Conservation (phyloP, 2,888 invertebrate species). For the Dione vanillae region DNA sequence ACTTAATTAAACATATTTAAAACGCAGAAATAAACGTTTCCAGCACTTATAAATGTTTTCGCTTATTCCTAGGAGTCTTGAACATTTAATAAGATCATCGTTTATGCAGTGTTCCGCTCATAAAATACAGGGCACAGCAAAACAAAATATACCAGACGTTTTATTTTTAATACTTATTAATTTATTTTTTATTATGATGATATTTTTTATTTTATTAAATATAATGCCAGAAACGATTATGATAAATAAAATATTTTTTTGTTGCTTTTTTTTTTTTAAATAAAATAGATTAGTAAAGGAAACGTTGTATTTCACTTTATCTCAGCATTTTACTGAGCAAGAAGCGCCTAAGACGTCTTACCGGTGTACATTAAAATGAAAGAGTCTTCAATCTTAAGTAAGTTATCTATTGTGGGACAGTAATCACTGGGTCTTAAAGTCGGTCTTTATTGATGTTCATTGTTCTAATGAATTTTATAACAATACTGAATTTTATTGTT, state of each 20-base stretch:
- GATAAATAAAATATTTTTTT: too few species aligned
- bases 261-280: too few species aligned
- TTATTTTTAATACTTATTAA: background rate
- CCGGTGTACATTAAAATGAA: slow-evolving; percentile 11
- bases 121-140: slow-evolving; percentile 5
- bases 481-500: background rate
- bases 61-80: slow-evolving; percentile 23
- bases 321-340: background rate
- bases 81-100: slow-evolving; percentile 27
- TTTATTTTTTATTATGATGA: background rate
- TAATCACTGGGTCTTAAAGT: slow-evolving; percentile 13
- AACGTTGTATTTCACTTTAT: background rate
- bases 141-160: background rate
- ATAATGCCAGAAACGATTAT: too few species aligned
- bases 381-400: slow-evolving; percentile 14
- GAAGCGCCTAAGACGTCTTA: slow-evolving; percentile 1
- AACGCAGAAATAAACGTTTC: slow-evolving; percentile 1
- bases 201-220: too few species aligned
- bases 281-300: background rate
- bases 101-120: slow-evolving; percentile 13
- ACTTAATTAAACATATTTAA: slow-evolving; percentile 11
- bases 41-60: slow-evolving; percentile 10
- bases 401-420: slow-evolving; percentile 27
- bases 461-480: background rate
- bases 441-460: slow-evolving; percentile 1